Base-by-base conservation (phyloP, 2,113 vertebrate species). In the Meleagris gallopavo region DNA sequence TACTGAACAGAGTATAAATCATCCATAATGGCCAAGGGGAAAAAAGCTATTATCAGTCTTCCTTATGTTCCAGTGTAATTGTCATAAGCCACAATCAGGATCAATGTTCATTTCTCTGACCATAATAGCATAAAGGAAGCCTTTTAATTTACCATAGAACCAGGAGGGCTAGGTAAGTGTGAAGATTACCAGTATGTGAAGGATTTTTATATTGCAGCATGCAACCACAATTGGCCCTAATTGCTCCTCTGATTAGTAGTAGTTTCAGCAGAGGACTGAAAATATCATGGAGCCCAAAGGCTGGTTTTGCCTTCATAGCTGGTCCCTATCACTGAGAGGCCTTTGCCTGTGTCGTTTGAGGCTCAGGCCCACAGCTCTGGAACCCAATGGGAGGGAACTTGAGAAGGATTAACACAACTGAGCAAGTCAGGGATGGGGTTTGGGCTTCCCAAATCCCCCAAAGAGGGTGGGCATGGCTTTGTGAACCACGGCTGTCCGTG, bases 21-120 rank as follows among this genome's bases (percentile, higher is more conserved):
- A 97, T 96, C 97, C 76, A 84, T 96, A 97, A 96, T 97, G 92
- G 96, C 96, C 97, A 93, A 91, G 95, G 91, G 94, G 96, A 92
- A 89, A 96, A 96, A 96, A 95, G 96, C 97, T 97, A 97, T 97
- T 97, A 97, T 97, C 96, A 91, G 96, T 96, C 97, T 97, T 97
- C 97, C 97, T 97, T 97, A 96, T 97, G 96, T 96, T 96, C 96
- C 95, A 95, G 93, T 95, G 96, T 97, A 97, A 96, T 97, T 96
- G 96, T 97, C 97, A 95, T 86, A 86, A 96, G 93, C 96, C 89
- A 96, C 96, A 97, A 95, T 97, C 96, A 94, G 94, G 96, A 97
- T 97, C 97, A 97, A 97, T 97, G 97, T 95, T 97, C 95, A 94
- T 95, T 96, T 94, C 95, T 96, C 93, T 95, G 92, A 81, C 95